phyloP scores from a whole-genome alignment of 1,140 invertebrate species.

The Ditylenchus dipsaci region DNA sequence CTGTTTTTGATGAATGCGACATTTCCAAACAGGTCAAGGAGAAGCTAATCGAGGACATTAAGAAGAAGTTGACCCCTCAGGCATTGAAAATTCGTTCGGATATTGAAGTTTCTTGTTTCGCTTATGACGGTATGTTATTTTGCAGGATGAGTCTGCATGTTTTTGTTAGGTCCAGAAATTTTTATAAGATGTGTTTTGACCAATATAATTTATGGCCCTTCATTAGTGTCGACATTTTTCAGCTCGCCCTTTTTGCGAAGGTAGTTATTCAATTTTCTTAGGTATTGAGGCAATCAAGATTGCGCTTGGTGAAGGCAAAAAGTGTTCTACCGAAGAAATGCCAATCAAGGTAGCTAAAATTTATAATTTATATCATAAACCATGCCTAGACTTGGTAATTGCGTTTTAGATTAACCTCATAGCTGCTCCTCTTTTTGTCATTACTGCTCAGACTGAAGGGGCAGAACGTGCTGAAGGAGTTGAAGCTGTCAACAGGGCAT shows the following conservation, averaged over 20 bases:
- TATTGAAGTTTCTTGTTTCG: conserved; percentile 93
- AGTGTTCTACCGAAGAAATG: conserved; percentile 82
- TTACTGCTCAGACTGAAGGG: conserved; percentile 81
- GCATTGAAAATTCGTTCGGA: conserved; percentile 80
- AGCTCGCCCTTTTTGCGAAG: too few species aligned
- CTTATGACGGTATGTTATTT: conserved; percentile 73
- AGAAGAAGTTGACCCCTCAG: conserved; percentile 90
- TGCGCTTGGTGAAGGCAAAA: conserved; percentile 84
- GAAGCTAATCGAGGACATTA: conserved; percentile 87
- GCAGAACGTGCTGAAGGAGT: conserved; percentile 73
- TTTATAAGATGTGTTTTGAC: too few species aligned
- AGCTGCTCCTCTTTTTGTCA: conserved; percentile 94
- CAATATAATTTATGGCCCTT: too few species aligned
- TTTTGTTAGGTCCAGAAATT: too few species aligned
- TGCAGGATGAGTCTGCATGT: too few species aligned
- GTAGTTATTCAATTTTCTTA: too few species aligned
- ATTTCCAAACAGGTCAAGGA: conserved; percentile 86
- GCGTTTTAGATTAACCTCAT: conserved; percentile 81
- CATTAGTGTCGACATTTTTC: too few species aligned
- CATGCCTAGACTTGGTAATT: background rate
- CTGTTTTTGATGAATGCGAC: conserved; percentile 89
- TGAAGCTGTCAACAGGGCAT: conserved; percentile 72
- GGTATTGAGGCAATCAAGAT: conserved; percentile 91
- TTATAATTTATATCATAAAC: background rate
- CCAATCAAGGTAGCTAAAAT: conserved; percentile 73